Conservation (phyloP, 2,113 vertebrate genomes). For the Paratilapia polleni region DNA sequence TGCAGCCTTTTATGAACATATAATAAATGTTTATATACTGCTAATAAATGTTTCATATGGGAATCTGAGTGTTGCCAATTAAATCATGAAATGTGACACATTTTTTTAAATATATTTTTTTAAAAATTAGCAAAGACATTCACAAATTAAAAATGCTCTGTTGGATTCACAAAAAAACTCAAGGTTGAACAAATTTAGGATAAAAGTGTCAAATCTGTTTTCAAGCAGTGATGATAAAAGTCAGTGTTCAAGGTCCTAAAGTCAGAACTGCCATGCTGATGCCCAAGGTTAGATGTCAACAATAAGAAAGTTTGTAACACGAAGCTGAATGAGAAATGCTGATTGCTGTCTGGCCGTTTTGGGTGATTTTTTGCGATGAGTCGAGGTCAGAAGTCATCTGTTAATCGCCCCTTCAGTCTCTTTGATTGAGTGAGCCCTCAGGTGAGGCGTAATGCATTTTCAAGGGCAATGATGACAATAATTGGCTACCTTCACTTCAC, state of each 20-base stretch:
- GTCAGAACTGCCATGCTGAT: not conserved
- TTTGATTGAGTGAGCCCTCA: conserved; percentile 79
- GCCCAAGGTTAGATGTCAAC: conserved; percentile 45
- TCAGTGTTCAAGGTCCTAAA: conserved; percentile 8
- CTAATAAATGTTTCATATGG: not conserved
- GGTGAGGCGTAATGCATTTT: conserved; percentile 81
- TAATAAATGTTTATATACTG: not conserved
- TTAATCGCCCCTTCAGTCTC: conserved; percentile 72
- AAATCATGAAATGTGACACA: not conserved
- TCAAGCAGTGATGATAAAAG: not conserved
- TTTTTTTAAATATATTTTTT: too few species aligned
- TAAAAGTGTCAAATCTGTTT: not conserved
- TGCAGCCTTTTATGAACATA: not conserved
- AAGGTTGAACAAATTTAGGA: not conserved
- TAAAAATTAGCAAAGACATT: not conserved
- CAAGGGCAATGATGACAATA: conserved; percentile 77
- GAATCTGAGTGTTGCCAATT: not conserved
- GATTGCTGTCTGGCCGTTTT: conserved; percentile 39
- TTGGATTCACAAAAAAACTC: not conserved
- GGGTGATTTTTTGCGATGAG: conserved; percentile 52
- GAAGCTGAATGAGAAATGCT: conserved; percentile 10
- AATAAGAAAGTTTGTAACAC: conserved; percentile 50
- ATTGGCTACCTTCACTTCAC: conserved; percentile 76
- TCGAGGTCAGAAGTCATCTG: conserved; percentile 65
- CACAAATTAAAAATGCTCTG: not conserved